Conservation (phyloP, 2,797 vertebrate species). For the Sus cebifrons region DNA sequence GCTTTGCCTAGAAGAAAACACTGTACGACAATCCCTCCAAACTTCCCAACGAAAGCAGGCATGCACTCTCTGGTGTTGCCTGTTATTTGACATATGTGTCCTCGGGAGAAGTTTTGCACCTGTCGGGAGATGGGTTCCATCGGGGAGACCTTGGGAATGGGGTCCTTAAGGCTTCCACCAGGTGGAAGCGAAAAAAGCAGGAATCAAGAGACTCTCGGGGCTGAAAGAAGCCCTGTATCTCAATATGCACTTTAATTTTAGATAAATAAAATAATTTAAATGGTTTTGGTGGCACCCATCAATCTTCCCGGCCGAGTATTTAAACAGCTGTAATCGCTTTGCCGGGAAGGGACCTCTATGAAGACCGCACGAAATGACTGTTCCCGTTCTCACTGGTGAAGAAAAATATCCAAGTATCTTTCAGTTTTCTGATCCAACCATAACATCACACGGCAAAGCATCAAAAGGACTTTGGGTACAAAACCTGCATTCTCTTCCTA, state of each 20-base stretch:
- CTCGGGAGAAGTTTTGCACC: constrained; percentile 66
- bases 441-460: constrained; percentile 42
- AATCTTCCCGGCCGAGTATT: constrained; percentile 61
- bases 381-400: constrained; percentile 9
- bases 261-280: constrained; percentile 83
- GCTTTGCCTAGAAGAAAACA: constrained; percentile 28
- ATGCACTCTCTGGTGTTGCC: neutral
- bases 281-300: constrained; percentile 73
- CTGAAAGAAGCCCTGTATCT: constrained; percentile 52
- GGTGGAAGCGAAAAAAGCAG: constrained; percentile 35
- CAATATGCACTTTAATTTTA: constrained; percentile 78
- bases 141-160: neutral
- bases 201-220: constrained; percentile 27
- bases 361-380: constrained; percentile 1
- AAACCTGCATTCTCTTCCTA: constrained; percentile 33
- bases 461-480: neutral
- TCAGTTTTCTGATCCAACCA: constrained; percentile 16
- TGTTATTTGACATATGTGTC: constrained; percentile 45
- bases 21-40: neutral
- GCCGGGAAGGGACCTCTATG: neutral
- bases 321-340: constrained; percentile 5
- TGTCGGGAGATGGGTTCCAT: constrained; percentile 25
- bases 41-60: neutral
- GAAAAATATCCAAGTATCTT: constrained; percentile 25
- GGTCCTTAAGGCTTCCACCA: constrained; percentile 36